Evolutionary conservation across 2,888 invertebrate species (phyloP), one percentile per base, ranked within the genome.

Genomic region (Lomographa bimaculata): DNA sequence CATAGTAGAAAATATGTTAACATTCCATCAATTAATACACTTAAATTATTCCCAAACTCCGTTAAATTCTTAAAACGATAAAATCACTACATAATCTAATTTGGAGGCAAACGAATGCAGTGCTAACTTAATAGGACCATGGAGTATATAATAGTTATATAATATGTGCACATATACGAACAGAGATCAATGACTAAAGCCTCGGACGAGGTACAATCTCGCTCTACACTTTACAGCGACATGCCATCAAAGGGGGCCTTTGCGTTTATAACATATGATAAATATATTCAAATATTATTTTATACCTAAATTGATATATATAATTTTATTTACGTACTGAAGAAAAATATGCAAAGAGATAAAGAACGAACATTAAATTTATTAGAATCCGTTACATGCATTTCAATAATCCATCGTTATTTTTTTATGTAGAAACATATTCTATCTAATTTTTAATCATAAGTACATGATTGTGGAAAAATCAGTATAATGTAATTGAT

Each of bases 21-120:
- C 83, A 81, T 78, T 81, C 79, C 80, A 78, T 72, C 70, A 61
- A 67, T 77, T 66, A 71, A 71, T 73, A 73, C 59, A 60, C 71
- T 73, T 76, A 79, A 66, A 51, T 59, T 71, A 72, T 62, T 71
- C 79, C 69, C 60, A 71, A 80, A 73, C 68, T 75, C 72, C 66
- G 64, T 69, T 66, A 76, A 67, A 71, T 72, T 46, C 68, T 71
- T 71, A 70, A 51, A 57, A 52, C 57, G 60, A 59, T 64, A 67
- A 60, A 62, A 62, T 62, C 58, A 67, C 62, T 60, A 64, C 41
- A 51, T 37, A 1, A 40, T 39, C 35, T 51, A 57, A 34, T 46
- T 38, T 54, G 50, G 53, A 55, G 55, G 50, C 59, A 56, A 52
- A 40, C 39, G 46, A 53, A 44, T 46, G 52, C 44, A 49, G 58